phyloP scores from a whole-genome alignment of 1,140 invertebrate species.

The Drosophila tristis region DNA sequence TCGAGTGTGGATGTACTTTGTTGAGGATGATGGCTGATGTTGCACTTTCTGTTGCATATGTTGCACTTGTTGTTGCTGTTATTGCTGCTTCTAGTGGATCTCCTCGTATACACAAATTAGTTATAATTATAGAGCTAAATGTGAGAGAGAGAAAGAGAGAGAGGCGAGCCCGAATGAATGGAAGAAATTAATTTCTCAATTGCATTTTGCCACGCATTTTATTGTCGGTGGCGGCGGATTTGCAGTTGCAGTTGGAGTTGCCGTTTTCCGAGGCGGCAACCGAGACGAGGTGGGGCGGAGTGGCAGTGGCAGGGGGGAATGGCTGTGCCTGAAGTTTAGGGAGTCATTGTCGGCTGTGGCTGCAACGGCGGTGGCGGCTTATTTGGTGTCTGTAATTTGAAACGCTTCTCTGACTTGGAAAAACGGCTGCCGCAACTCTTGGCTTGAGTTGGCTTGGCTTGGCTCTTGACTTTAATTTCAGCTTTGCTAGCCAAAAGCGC shows the following conservation, averaged over 20 bases:
- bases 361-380: conserved; percentile 59
- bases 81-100: conserved; percentile 14
- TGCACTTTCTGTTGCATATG: conserved; percentile 27
- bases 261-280: conserved; percentile 54
- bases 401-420: conserved; percentile 82
- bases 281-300: conserved; percentile 34
- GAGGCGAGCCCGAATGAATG: conserved; percentile 59
- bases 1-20: conserved; percentile 28
- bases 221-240: conserved; percentile 60
- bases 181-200: conserved; percentile 81
- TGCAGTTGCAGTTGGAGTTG: background rate
- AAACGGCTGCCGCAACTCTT: conserved; percentile 53
- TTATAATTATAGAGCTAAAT: conserved; percentile 80
- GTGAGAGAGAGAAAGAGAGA: conserved; percentile 49
- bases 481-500: conserved; percentile 69
- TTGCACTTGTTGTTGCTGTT: conserved; percentile 21
- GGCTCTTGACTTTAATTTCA: conserved; percentile 41
- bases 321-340: conserved; percentile 14
- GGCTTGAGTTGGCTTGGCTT: conserved; percentile 1
- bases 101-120: conserved; percentile 75
- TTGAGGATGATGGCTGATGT: conserved; percentile 3
- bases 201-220: conserved; percentile 82
- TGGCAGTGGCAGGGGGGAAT: background rate
- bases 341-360: conserved; percentile 30
- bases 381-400: conserved; percentile 84